A percentile compares a stretch with the other conserved stretches of the same genome.
phyloP scores from a whole-genome alignment of 2,888 invertebrate species.

The Quadriops clusia region DNA sequence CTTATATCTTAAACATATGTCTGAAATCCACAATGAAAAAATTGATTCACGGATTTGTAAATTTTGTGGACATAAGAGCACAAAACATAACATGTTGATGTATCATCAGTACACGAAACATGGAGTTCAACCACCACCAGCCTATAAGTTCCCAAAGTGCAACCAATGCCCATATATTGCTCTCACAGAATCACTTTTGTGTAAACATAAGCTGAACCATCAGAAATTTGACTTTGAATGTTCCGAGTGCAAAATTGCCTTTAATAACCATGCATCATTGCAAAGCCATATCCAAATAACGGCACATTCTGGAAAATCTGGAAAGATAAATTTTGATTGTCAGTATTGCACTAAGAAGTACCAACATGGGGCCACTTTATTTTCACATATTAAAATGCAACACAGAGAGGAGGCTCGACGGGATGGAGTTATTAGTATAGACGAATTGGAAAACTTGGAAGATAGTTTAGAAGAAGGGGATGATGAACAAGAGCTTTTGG shows the following conservation, averaged over 20 bases:
- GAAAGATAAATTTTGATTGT: slow-evolving; percentile 36
- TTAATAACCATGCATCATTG: slow-evolving; percentile 35
- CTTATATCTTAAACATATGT: slow-evolving; percentile 69
- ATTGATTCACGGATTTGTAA: slow-evolving; percentile 70
- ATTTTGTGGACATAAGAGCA: slow-evolving; percentile 69
- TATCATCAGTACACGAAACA: slow-evolving; percentile 75
- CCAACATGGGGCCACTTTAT: slow-evolving; percentile 54
- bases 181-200: slow-evolving; percentile 56
- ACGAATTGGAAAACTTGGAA: slow-evolving; percentile 45
- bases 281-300: slow-evolving; percentile 45
- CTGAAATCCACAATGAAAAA: slow-evolving; percentile 66
- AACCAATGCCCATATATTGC: slow-evolving; percentile 64
- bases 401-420: slow-evolving; percentile 52
- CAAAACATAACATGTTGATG: slow-evolving; percentile 58
- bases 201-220: slow-evolving; percentile 59
- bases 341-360: slow-evolving; percentile 67
- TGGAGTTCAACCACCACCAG: slow-evolving; percentile 53
- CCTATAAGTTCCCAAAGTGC: slow-evolving; percentile 68
- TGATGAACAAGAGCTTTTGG: slow-evolving; percentile 20
- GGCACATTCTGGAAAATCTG: slow-evolving; percentile 36
- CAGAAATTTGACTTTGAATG: slow-evolving; percentile 41
- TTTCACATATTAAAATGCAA: slow-evolving; percentile 54
- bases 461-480: slow-evolving; percentile 33
- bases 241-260: slow-evolving; percentile 44
- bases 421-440: slow-evolving; percentile 51